These are phyloP conservation scores for Elephas maximus DNA, from an alignment of 2,113 vertebrate genomes.

Conservation along the genomic window DNA sequence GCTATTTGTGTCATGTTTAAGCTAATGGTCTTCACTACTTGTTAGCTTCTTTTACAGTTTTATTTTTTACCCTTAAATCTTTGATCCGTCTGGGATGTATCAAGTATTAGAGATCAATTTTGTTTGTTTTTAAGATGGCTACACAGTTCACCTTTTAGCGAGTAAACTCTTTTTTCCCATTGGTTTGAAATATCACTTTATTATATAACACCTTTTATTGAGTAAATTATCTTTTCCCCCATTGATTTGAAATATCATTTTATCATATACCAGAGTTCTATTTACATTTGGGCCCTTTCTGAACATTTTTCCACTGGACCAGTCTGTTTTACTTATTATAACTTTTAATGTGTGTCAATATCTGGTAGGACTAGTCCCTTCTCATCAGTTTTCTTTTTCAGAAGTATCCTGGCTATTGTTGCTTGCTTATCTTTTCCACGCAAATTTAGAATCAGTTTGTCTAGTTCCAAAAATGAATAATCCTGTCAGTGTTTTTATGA, in stretches of 20 bases:
- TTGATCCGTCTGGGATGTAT: neutral
- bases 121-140: neutral
- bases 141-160: neutral
- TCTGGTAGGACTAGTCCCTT: neutral
- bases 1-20: neutral
- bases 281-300: neutral
- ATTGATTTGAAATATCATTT: slow-evolving; percentile 3
- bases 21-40: neutral
- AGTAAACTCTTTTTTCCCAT: neutral
- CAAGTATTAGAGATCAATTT: slow-evolving; percentile 34
- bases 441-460: slow-evolving; percentile 35
- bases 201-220: neutral
- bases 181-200: slow-evolving; percentile 25
- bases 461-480: slow-evolving; percentile 51
- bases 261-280: neutral
- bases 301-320: neutral
- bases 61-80: slow-evolving; percentile 30
- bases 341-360: neutral
- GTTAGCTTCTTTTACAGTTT: neutral
- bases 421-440: slow-evolving; percentile 23
- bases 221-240: neutral
- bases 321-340: neutral
- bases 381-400: slow-evolving; percentile 12
- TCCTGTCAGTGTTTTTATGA: neutral
- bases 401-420: neutral